A percentile compares a stretch with the other conserved stretches of the same genome.
Evolutionary conservation across 2,113 vertebrate genomes (phyloP).

Genomic region (Myrmecobius fasciatus): DNA sequence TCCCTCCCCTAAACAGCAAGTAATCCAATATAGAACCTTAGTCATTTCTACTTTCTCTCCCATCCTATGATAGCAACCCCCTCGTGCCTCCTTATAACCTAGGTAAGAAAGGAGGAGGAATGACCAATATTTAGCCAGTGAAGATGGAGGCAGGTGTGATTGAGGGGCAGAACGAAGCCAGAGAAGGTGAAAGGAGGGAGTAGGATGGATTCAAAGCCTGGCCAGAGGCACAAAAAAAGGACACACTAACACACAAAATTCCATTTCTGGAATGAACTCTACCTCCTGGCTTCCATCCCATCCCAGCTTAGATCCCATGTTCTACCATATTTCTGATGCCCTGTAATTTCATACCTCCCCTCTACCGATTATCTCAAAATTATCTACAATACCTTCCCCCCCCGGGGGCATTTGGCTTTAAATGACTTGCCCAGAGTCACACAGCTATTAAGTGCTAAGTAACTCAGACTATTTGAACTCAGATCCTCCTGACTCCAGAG

Average conservation of each 20-base stretch:
- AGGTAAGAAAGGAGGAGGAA: constrained; percentile 21
- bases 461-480: no score
- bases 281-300: neutral
- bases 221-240: neutral
- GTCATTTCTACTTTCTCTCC: neutral
- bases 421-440: no score
- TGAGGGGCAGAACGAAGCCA: neutral
- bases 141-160: neutral
- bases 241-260: neutral
- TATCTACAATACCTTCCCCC: no score
- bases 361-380: neutral
- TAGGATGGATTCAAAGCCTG: neutral
- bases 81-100: neutral
- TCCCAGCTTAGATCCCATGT: neutral
- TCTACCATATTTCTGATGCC: neutral
- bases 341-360: neutral
- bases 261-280: neutral
- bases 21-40: no score
- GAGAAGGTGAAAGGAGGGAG: neutral
- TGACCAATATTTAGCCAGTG: neutral
- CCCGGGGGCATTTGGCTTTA: no score
- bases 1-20: no score
- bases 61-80: neutral
- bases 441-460: no score
- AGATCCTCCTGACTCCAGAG: no score